phyloP scores from a whole-genome alignment of 92 coral and sea anemone genomes.

The Galaxea fascicularis region DNA sequence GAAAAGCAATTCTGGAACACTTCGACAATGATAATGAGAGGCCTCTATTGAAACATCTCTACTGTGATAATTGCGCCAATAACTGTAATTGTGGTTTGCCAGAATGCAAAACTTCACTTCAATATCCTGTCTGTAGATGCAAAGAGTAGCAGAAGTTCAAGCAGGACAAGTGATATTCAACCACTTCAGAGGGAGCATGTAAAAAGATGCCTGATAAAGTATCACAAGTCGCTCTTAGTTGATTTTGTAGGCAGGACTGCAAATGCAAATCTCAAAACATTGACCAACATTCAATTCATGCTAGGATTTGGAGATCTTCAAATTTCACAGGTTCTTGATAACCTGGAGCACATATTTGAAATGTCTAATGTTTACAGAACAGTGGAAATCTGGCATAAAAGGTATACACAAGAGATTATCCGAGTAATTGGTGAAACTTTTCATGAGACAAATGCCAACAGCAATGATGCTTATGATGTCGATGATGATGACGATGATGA shows the following conservation, averaged over 20 bases:
- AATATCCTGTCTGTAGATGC: conserved; percentile 46
- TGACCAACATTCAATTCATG: conserved; percentile 44
- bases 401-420: conserved; percentile 60
- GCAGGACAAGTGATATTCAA: conserved; percentile 16
- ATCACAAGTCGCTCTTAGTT: conserved; percentile 32
- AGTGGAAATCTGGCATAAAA: conserved; percentile 65
- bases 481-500: conserved; percentile 23
- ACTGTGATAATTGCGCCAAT: conserved; percentile 68
- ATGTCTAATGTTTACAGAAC: conserved; percentile 45
- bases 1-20: conserved; percentile 55
- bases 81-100: conserved; percentile 66
- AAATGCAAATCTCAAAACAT: conserved; percentile 50
- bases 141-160: conserved; percentile 36
- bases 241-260: conserved; percentile 39
- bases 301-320: conserved; percentile 52
- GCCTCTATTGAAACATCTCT: conserved; percentile 40
- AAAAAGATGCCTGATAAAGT: conserved; percentile 22
- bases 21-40: conserved; percentile 39
- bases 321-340: conserved; percentile 55
- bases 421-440: conserved; percentile 44
- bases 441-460: conserved; percentile 31
- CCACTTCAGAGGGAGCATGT: conserved; percentile 21
- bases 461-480: not conserved
- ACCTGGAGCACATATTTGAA: conserved; percentile 50
- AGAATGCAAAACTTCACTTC: conserved; percentile 45